Conservation (phyloP, 2,888 invertebrate genomes). For the Drosophila cognata region DNA sequence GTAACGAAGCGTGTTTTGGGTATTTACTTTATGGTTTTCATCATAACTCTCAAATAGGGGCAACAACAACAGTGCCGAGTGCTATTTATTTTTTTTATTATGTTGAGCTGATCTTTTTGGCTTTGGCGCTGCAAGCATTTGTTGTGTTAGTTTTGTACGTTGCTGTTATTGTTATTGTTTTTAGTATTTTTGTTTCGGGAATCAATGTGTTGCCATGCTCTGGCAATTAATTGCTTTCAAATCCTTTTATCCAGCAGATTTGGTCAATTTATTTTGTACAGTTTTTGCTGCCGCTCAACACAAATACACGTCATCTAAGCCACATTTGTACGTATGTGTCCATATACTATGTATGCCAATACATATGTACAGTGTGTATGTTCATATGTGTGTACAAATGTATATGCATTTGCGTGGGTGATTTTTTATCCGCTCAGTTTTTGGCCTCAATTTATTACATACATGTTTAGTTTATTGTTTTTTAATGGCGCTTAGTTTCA, state of each 20-base stretch:
- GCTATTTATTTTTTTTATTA: slow-evolving; percentile 30
- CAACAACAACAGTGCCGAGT: slow-evolving; percentile 17
- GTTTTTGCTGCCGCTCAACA: slow-evolving; percentile 49
- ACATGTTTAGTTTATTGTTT: slow-evolving; percentile 77
- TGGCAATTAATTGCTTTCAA: slow-evolving; percentile 78
- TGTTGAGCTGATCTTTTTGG: slow-evolving; percentile 41
- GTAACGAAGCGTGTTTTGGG: slow-evolving; percentile 39
- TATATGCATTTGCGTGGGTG: slow-evolving; percentile 3
- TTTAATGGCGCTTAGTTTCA: slow-evolving; percentile 79
- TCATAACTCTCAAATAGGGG: slow-evolving; percentile 35
- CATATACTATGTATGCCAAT: not conserved
- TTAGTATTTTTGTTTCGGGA: slow-evolving; percentile 35
- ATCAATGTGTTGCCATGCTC: slow-evolving; percentile 65
- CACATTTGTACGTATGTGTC: slow-evolving; percentile 7
- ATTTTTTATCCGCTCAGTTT: slow-evolving; percentile 20
- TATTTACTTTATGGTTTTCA: slow-evolving; percentile 65
- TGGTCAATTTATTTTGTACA: slow-evolving; percentile 77
- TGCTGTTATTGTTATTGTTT: slow-evolving; percentile 23
- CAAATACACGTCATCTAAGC: slow-evolving; percentile 36
- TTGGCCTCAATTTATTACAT: slow-evolving; percentile 70
- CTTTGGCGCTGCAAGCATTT: slow-evolving; percentile 31
- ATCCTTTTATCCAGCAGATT: slow-evolving; percentile 78
- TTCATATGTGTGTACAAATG: not conserved
- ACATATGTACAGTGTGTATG: slow-evolving; percentile 4
- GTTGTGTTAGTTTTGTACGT: slow-evolving; percentile 26